Conservation (phyloP, 2,113 vertebrate species). For the Amia ocellicauda region DNA sequence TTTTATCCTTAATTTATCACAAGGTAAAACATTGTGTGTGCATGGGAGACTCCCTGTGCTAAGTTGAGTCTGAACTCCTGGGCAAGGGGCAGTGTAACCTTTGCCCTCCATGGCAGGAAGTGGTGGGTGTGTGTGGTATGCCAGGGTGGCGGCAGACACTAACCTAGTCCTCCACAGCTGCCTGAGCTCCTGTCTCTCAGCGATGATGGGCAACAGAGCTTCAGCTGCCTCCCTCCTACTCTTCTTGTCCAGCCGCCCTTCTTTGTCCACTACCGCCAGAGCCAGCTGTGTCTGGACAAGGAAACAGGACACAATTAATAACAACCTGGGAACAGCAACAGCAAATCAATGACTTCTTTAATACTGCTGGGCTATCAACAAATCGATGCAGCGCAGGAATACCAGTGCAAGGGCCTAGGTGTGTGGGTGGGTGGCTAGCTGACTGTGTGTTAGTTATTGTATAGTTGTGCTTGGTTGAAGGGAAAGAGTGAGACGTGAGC, state of each 20-base stretch:
- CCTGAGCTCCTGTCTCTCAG: slow-evolving; percentile 79
- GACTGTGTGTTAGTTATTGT: no score
- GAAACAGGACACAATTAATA: slow-evolving; percentile 61
- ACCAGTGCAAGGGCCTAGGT: neutral
- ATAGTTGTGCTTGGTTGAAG: no score
- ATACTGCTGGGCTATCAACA: slow-evolving; percentile 64
- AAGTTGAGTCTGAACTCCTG: no score
- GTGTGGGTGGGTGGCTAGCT: neutral
- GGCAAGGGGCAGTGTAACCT: no score
- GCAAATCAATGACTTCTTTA: slow-evolving; percentile 76
- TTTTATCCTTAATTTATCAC: no score
- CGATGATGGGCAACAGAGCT: slow-evolving; percentile 73
- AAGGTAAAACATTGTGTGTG: no score
- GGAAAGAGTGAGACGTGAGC: no score
- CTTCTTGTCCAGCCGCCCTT: slow-evolving; percentile 41
- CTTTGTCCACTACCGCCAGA: slow-evolving; percentile 62
- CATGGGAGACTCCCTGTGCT: no score
- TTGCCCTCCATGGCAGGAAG: no score
- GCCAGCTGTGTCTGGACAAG: slow-evolving; percentile 77
- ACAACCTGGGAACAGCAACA: slow-evolving; percentile 75
- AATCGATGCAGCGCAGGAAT: slow-evolving; percentile 75
- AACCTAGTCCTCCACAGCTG: slow-evolving; percentile 91
- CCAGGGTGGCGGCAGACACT: no score
- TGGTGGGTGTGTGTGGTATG: no score
- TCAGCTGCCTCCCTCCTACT: slow-evolving; percentile 71